phyloP scores from a whole-genome alignment of 2,797 vertebrate genomes.

The Coracias cyanogaster region DNA sequence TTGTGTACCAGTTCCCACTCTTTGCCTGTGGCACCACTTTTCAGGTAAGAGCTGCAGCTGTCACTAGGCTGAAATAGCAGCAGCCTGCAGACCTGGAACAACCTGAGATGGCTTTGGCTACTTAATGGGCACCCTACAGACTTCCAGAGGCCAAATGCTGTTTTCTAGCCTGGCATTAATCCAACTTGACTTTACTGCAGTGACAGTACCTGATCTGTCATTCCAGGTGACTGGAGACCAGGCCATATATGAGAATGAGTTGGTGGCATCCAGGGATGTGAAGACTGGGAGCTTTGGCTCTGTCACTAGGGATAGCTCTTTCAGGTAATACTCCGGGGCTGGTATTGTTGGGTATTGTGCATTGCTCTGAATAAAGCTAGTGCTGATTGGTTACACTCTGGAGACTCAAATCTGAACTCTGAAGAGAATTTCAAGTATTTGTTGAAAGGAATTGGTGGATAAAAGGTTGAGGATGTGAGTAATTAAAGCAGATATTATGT shows the following conservation, averaged over 20 bases:
- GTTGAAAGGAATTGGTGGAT: background rate
- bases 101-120: background rate
- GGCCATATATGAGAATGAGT: constrained; percentile 62
- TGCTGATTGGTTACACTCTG: background rate
- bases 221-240: constrained; percentile 41
- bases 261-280: constrained; percentile 48
- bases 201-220: background rate
- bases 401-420: background rate
- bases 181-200: background rate
- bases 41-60: constrained; percentile 50
- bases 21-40: constrained; percentile 66
- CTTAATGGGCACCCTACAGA: background rate
- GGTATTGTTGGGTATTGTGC: background rate
- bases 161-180: background rate
- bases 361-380: background rate
- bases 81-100: background rate
- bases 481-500: background rate
- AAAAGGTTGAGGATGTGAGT: background rate
- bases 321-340: constrained; percentile 58
- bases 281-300: constrained; percentile 31
- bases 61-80: background rate
- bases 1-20: constrained; percentile 66
- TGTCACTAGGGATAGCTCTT: constrained; percentile 67
- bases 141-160: background rate
- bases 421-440: background rate